Base-by-base conservation (phyloP, 2,888 invertebrate genomes). In the Drosophila bunnanda region DNA sequence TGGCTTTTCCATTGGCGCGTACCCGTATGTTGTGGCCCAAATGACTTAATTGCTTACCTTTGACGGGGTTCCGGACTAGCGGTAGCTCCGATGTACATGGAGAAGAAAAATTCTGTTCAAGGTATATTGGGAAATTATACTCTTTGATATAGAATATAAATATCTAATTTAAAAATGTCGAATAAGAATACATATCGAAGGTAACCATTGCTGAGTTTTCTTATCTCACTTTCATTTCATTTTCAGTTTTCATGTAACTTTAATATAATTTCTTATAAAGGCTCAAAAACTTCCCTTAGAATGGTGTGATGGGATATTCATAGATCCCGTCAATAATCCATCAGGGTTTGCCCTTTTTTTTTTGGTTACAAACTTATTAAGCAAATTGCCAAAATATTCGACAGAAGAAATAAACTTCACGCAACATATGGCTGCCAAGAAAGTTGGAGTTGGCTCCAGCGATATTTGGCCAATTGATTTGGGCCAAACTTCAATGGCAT, bases 381-480 rank as follows among this genome's bases (percentile, higher is more conserved):
- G 58, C 62, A 71, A 84, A 81, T 73, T 82, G 70, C 55, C 57
- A 43, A 68, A 57, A 70, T 64, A 57, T 68, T 61, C 58, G 48
- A 25, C 43, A 58, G 32, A 61, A 22, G 28, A 28, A 39, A 39
- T 20, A 66, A 44, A 25, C 56, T 65, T 62, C 59, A 65, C 65
- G 56, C 38, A 20, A 62, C 64, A 73, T 53, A 64, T 64, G 70
- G 41, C 53, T 34, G 43, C 15, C 34, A 60, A 56, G 38, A 58
- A 62, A 73, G 48, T 79, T 77, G 72, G 53, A 58, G 50, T 32
- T 68, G 61, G n/a, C 22, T 20, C 20, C 20, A 30, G n/a, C 48
- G 38, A 52, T 75, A 84, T 81, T 84, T 81, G 82, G 75, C 76
- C 78, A 83, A 86, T 88, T 89, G 87, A 86, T 86, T 75, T 69